phyloP scores from a whole-genome alignment of 2,113 vertebrate genomes.

The Acinonyx jubatus region DNA sequence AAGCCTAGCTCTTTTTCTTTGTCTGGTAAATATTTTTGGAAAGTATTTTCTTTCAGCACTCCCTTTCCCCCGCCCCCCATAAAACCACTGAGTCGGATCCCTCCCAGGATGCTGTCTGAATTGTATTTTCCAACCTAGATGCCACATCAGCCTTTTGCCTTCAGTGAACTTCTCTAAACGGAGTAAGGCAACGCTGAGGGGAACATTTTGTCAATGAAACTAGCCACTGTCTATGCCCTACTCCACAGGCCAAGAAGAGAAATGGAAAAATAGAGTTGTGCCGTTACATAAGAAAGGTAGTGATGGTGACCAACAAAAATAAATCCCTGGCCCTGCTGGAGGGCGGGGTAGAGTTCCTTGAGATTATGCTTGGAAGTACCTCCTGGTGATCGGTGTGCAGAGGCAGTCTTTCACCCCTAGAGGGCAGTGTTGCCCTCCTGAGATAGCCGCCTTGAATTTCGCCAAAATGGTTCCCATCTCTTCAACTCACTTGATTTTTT shows the following conservation, averaged over 20 bases:
- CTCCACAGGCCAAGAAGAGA: background rate
- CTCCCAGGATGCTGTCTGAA: background rate
- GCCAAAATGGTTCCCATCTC: background rate
- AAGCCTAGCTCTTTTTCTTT: slow-evolving; percentile 45
- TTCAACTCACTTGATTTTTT: background rate
- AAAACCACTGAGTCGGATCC: background rate
- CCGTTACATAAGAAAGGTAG: background rate
- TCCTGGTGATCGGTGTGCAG: background rate
- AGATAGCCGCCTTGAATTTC: too few relatives aligned
- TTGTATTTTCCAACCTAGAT: background rate
- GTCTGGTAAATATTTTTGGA: slow-evolving; percentile 73
- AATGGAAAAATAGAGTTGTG: background rate
- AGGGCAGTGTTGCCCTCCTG: slow-evolving; percentile 77
- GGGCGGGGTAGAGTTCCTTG: background rate
- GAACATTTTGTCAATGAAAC: background rate
- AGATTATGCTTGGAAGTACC: fast-evolving
- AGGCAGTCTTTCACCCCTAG: slow-evolving; percentile 71
- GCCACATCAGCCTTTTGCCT: slow-evolving; percentile 32
- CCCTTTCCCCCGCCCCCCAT: background rate
- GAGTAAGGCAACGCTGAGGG: background rate
- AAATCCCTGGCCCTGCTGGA: background rate
- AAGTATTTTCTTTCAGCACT: slow-evolving; percentile 44
- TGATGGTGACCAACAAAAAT: background rate
- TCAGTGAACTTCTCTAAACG: background rate
- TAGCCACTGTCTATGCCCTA: background rate